These are phyloP conservation scores for Cygnus buccinator DNA, from an alignment of 2,113 vertebrate species.

Conservation along the genomic window DNA sequence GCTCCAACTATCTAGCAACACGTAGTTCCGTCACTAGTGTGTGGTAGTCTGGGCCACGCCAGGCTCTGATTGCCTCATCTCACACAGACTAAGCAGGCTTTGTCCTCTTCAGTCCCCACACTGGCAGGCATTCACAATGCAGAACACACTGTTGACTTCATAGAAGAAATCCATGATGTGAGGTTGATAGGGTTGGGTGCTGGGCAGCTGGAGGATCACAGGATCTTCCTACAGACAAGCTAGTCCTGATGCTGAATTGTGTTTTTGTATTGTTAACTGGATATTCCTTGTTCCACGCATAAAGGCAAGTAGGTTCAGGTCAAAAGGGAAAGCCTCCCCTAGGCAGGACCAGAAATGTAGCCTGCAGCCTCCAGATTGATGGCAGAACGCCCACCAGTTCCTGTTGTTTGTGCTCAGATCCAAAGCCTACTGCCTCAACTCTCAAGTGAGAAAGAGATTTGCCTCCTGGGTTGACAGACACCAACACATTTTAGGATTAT, in stretches of 20 bases:
- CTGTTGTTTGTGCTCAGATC: neutral
- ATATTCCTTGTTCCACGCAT: neutral
- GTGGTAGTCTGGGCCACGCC: neutral
- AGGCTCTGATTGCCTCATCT: neutral
- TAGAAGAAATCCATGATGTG: neutral
- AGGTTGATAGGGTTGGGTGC: neutral
- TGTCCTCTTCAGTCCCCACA: neutral
- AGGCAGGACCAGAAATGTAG: neutral
- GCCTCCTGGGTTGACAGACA: neutral
- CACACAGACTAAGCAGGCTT: neutral
- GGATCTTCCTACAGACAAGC: neutral
- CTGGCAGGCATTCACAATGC: neutral
- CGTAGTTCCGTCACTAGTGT: neutral
- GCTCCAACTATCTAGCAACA: neutral
- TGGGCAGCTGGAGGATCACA: neutral
- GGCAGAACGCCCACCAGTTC: neutral
- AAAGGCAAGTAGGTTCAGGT: neutral
- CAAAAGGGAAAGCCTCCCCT: neutral
- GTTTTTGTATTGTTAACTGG: neutral
- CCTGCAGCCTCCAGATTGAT: neutral
- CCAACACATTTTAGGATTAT: neutral
- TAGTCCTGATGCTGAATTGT: neutral
- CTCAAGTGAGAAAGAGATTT: fast-evolving
- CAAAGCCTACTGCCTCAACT: neutral
- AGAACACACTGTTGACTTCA: neutral